These are phyloP conservation scores for Tragelaphus strepsiceros DNA, from an alignment of 2,113 vertebrate species.

Conservation along the genomic window DNA sequence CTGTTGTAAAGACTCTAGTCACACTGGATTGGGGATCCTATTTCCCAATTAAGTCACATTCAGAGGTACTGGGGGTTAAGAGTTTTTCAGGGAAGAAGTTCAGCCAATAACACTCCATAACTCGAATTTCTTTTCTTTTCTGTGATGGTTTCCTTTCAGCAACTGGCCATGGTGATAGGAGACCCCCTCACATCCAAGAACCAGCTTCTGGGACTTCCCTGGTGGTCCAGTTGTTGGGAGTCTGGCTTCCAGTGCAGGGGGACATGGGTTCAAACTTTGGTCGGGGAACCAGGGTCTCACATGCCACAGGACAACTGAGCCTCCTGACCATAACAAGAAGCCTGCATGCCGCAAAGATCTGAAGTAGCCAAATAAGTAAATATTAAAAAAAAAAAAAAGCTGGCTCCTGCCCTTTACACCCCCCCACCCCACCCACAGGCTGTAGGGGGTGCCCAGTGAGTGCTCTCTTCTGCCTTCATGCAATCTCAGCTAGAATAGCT, in stretches of 20 bases:
- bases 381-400: neutral
- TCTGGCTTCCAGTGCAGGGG: neutral
- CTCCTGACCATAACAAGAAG: neutral
- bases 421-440: neutral
- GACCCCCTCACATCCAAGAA: neutral
- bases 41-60: neutral
- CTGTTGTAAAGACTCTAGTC: neutral
- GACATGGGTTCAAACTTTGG: neutral
- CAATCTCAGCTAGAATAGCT: neutral
- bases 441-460: neutral
- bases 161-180: rapidly evolving
- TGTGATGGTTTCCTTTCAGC: neutral
- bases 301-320: neutral
- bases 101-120: neutral
- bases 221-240: neutral
- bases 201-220: neutral
- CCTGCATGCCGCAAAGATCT: neutral
- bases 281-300: neutral
- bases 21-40: neutral
- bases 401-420: neutral
- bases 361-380: neutral
- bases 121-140: neutral
- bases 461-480: neutral
- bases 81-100: neutral
- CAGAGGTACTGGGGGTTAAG: neutral